These are phyloP conservation scores for Parasteatoda tepidariorum DNA, from an alignment of 1,140 invertebrate genomes.

Conservation along the genomic window DNA sequence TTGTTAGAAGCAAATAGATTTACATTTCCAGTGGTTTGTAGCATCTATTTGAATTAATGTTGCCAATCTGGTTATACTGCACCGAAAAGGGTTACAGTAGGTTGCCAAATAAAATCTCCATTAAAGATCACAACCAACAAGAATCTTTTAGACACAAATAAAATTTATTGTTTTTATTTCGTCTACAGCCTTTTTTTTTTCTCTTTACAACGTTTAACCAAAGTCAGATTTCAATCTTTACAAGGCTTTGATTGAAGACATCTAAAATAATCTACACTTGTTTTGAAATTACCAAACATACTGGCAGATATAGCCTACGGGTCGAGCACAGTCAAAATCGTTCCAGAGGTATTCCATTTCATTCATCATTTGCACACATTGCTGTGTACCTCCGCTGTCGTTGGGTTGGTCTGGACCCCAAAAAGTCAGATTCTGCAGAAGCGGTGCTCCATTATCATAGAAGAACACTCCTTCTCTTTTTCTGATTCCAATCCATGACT, in stretches of 20 bases:
- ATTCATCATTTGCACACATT: constrained; percentile 61
- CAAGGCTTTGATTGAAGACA: neutral
- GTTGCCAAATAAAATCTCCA: no score
- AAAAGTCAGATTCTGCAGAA: constrained; percentile 19
- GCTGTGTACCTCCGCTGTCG: constrained; percentile 60
- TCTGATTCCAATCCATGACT: constrained; percentile 58
- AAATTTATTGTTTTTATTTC: no score
- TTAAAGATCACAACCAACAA: no score
- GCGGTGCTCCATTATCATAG: constrained; percentile 49
- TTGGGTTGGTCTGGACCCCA: constrained; percentile 63
- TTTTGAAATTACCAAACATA: constrained; percentile 37
- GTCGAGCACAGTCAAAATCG: constrained; percentile 60
- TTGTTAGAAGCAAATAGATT: no score
- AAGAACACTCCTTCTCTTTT: constrained; percentile 51
- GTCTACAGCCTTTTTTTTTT: no score
- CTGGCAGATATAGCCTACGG: constrained; percentile 58
- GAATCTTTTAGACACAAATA: no score
- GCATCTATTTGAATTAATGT: no score
- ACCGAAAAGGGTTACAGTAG: no score
- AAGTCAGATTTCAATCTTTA: neutral
- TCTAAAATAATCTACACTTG: neutral
- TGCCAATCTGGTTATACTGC: no score
- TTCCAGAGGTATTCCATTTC: constrained; percentile 62
- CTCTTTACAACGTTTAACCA: no score
- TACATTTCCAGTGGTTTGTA: no score